phyloP scores from a whole-genome alignment of 2,113 vertebrate genomes.

The Leucopsar rothschildi region DNA sequence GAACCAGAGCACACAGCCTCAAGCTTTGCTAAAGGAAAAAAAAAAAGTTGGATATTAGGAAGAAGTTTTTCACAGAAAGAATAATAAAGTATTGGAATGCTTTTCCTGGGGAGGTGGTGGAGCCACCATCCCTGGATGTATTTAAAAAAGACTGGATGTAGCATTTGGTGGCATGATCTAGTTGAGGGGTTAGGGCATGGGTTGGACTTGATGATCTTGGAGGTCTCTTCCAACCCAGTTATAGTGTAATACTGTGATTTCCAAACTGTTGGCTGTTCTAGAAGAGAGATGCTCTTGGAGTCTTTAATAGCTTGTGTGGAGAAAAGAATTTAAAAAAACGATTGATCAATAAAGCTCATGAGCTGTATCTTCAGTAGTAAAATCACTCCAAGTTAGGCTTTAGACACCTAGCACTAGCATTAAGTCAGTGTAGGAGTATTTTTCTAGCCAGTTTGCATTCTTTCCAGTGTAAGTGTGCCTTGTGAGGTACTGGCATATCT shows the following conservation, averaged over 20 bases:
- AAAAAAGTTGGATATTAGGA: too few relatives aligned
- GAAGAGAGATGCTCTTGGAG: not conserved
- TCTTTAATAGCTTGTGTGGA: not conserved
- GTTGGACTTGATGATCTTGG: too few relatives aligned
- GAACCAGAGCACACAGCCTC: too few relatives aligned
- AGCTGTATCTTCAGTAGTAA: not conserved
- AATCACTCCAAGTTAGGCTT: not conserved
- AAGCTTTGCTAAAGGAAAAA: too few relatives aligned
- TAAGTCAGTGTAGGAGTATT: not conserved
- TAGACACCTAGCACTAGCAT: not conserved
- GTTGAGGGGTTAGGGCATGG: too few relatives aligned
- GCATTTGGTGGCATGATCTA: too few relatives aligned
- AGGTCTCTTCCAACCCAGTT: too few relatives aligned
- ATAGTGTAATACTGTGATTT: not conserved
- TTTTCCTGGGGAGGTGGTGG: too few relatives aligned
- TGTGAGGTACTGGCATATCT: not conserved
- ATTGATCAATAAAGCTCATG: not conserved
- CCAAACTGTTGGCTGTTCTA: not conserved
- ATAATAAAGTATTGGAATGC: too few relatives aligned
- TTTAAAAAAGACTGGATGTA: too few relatives aligned
- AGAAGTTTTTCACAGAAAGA: too few relatives aligned
- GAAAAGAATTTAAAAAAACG: not conserved
- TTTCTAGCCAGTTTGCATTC: not conserved
- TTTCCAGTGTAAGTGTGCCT: not conserved
- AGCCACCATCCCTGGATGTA: too few relatives aligned